These are phyloP conservation scores for Noctua janthe DNA, from an alignment of 2,888 invertebrate genomes.

Conservation along the genomic window DNA sequence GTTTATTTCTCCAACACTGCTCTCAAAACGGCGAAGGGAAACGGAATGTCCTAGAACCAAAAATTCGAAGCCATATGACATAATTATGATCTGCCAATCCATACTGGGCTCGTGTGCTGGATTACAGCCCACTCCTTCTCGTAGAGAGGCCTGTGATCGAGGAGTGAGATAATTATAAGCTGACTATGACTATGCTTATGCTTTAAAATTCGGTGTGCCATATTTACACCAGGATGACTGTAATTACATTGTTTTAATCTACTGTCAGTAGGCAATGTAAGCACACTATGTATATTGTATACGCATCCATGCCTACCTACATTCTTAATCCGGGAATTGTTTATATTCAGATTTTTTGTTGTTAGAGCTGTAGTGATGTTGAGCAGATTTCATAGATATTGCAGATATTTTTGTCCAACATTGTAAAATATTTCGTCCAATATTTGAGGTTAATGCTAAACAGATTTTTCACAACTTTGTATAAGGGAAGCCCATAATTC, in stretches of 20 bases:
- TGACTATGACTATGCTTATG: too few species aligned
- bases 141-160: too few species aligned
- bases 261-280: not conserved
- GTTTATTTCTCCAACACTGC: too few species aligned
- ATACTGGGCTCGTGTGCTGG: too few species aligned
- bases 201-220: too few species aligned
- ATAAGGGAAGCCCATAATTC: not conserved
- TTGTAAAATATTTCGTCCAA: not conserved
- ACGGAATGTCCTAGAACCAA: too few species aligned
- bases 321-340: not conserved
- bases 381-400: slow-evolving; percentile 11
- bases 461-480: not conserved
- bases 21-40: too few species aligned
- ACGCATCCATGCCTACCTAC: not conserved
- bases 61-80: too few species aligned
- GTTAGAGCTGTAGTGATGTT: slow-evolving; percentile 23
- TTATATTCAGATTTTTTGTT: not conserved
- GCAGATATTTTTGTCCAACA: not conserved
- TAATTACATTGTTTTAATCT: not conserved
- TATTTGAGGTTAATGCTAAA: not conserved
- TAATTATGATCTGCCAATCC: too few species aligned
- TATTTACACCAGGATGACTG: too few species aligned
- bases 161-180: too few species aligned
- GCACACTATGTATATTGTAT: not conserved
- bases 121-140: too few species aligned